Conservation (phyloP, 1,140 invertebrate genomes). For the Drosophila ironensis region DNA sequence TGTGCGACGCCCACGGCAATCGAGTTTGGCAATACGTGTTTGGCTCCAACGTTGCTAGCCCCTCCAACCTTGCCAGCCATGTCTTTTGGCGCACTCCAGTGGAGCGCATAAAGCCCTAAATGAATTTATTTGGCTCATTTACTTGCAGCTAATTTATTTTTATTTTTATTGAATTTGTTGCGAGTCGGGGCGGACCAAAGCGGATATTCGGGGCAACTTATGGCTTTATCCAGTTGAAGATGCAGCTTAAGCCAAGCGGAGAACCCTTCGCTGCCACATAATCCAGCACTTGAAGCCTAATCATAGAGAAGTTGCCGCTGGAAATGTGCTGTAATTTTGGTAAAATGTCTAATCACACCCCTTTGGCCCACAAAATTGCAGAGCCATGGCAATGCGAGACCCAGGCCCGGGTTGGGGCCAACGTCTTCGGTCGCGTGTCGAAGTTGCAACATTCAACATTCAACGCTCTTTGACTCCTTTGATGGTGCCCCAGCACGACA, state of each 20-base stretch:
- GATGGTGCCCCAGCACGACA: constrained; percentile 66
- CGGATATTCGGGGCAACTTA: constrained; percentile 11
- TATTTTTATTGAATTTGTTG: constrained; percentile 67
- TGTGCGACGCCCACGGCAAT: constrained; percentile 17
- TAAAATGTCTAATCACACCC: constrained; percentile 66
- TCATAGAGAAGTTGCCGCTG: constrained; percentile 28
- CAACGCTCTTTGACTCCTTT: constrained; percentile 61
- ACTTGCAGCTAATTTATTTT: constrained; percentile 66
- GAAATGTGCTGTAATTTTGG: constrained; percentile 58
- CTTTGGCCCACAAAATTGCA: constrained; percentile 46
- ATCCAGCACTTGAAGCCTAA: constrained; percentile 45
- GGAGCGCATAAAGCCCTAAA: constrained; percentile 63
- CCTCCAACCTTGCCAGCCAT: constrained; percentile 17
- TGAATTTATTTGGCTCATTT: constrained; percentile 74
- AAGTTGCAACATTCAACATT: constrained; percentile 45
- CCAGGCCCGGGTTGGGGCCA: constrained; percentile 9
- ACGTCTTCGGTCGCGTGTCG: constrained; percentile 52
- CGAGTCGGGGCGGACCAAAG: constrained; percentile 10
- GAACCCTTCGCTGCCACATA: constrained; percentile 10
- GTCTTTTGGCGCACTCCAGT: constrained; percentile 34
- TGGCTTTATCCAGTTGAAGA: constrained; percentile 6
- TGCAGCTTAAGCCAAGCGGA: not conserved
- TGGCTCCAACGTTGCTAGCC: constrained; percentile 39
- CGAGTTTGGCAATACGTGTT: constrained; percentile 41
- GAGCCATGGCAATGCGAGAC: not conserved